phyloP scores from a whole-genome alignment of 2,797 vertebrate genomes.

The Poeciliopsis infans region DNA sequence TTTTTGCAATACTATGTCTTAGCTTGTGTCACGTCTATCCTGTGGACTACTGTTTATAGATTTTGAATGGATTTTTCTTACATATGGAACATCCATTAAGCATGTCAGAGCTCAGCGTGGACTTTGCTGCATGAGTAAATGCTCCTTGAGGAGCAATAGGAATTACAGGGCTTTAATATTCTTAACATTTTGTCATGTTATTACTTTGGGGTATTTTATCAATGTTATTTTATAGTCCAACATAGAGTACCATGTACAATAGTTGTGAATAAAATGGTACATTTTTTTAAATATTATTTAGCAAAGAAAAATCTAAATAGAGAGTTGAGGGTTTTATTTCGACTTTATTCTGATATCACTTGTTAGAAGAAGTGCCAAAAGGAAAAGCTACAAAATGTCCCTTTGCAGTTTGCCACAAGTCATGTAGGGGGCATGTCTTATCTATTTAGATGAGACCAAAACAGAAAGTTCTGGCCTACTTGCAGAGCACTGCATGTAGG shows the following conservation, averaged over 20 bases:
- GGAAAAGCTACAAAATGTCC: neutral
- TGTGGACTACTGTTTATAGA: constrained; percentile 19
- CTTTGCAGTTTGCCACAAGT: neutral
- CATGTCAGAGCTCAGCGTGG: neutral
- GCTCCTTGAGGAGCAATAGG: neutral
- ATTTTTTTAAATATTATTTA: neutral
- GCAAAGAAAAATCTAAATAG: neutral
- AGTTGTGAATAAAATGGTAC: neutral
- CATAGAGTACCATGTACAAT: neutral
- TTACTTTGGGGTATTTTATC: neutral
- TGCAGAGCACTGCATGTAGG: neutral
- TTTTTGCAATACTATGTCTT: constrained; percentile 29
- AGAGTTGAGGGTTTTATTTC: neutral
- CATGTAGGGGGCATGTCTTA: neutral
- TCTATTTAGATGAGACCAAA: neutral
- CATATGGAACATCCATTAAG: neutral
- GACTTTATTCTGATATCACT: neutral
- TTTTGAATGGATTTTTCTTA: neutral
- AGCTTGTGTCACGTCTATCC: constrained; percentile 24
- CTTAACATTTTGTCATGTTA: neutral
- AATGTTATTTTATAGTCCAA: neutral
- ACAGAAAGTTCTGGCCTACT: neutral
- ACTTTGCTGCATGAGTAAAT: neutral
- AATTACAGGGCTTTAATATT: neutral
- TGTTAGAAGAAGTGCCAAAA: neutral